phyloP scores from a whole-genome alignment of 2,888 invertebrate genomes.

The Oscheius sp. region DNA sequence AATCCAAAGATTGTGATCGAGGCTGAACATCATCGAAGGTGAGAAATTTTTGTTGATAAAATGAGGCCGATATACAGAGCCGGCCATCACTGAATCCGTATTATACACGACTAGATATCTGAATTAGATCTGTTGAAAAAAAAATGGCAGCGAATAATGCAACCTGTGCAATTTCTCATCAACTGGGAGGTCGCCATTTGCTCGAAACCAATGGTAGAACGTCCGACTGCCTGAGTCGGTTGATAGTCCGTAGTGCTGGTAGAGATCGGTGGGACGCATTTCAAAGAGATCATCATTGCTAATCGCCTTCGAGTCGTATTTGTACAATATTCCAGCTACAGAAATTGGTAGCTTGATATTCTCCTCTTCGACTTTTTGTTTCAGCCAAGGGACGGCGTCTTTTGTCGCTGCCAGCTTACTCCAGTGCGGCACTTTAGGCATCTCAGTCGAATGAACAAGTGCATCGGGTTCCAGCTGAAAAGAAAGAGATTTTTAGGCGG shows the following conservation, averaged over 20 bases:
- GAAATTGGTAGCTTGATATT: slow-evolving; percentile 34
- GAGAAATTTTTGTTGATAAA: slow-evolving; percentile 52
- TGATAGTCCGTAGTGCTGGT: slow-evolving; percentile 41
- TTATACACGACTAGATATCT: slow-evolving; percentile 49
- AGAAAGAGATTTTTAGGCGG: background rate
- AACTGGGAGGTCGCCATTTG: slow-evolving; percentile 39
- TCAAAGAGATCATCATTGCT: slow-evolving; percentile 36
- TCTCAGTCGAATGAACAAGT: slow-evolving; percentile 45
- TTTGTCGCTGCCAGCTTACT: slow-evolving; percentile 37
- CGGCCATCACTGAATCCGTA: slow-evolving; percentile 45
- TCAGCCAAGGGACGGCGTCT: slow-evolving; percentile 44
- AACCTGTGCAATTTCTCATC: slow-evolving; percentile 47
- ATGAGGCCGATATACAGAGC: slow-evolving; percentile 56
- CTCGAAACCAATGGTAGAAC: slow-evolving; percentile 43
- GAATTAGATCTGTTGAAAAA: background rate
- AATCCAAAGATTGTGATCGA: slow-evolving; percentile 65
- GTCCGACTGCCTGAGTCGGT: slow-evolving; percentile 34
- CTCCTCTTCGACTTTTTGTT: slow-evolving; percentile 33
- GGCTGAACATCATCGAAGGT: slow-evolving; percentile 63
- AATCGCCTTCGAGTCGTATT: slow-evolving; percentile 37
- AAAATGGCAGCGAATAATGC: background rate
- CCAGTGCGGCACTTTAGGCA: slow-evolving; percentile 52
- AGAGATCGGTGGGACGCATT: slow-evolving; percentile 49
- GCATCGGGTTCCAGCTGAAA: slow-evolving; percentile 40
- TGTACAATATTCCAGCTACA: slow-evolving; percentile 32